Conservation (phyloP, 2,113 vertebrate species). For the Ifrita kowaldi region DNA sequence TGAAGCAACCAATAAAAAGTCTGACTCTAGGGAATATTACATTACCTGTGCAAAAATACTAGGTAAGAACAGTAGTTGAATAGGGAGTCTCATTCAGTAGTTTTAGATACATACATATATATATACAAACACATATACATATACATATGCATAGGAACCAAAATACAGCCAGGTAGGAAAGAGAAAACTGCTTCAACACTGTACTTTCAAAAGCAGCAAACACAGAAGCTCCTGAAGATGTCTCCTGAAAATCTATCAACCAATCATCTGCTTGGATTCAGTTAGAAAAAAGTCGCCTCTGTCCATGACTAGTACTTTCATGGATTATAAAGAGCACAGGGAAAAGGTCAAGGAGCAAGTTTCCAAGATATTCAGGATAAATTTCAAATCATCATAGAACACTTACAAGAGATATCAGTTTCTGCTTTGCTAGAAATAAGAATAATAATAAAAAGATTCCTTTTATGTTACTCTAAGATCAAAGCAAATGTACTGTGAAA, state of each 20-base stretch:
- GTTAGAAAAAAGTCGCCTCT: neutral
- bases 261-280: neutral
- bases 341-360: neutral
- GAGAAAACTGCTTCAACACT: neutral
- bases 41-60: neutral
- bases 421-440: constrained; percentile 7
- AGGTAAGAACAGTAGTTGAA: neutral
- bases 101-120: neutral
- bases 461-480: constrained; percentile 19
- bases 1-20: neutral
- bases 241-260: neutral
- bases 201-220: neutral
- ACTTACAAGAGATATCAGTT: neutral
- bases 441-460: constrained; percentile 30
- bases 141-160: neutral
- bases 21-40: neutral
- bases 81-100: neutral
- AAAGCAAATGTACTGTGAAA: constrained; percentile 41
- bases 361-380: constrained; percentile 10
- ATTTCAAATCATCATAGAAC: neutral
- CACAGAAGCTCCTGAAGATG: neutral
- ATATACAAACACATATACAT: too few relatives aligned
- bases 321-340: neutral
- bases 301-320: neutral
- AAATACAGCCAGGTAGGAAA: neutral